phyloP scores from a whole-genome alignment of 2,888 invertebrate genomes.

The Habroteleia sp. region DNA sequence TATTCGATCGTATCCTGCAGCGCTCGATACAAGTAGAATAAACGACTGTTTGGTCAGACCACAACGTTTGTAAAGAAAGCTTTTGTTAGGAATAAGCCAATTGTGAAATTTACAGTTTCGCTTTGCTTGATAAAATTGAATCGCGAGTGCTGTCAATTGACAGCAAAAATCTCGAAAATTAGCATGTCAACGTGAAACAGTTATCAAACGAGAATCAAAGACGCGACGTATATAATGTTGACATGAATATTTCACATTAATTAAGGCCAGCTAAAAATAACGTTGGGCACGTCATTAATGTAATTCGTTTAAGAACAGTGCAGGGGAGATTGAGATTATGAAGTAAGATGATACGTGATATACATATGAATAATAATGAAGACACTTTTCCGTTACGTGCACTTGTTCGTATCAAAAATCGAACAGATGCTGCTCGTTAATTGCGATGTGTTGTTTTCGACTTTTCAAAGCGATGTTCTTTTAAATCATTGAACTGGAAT shows the following conservation, averaged over 20 bases:
- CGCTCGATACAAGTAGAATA: conserved; percentile 1
- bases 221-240: conserved; percentile 30
- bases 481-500: too few species aligned
- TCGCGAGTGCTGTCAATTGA: too few species aligned
- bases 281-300: conserved; percentile 33
- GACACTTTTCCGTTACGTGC: not conserved
- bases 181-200: not conserved
- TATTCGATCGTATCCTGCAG: too few species aligned
- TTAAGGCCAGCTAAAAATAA: conserved; percentile 53
- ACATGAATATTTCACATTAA: conserved; percentile 51
- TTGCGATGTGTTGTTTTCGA: too few species aligned
- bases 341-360: conserved; percentile 44
- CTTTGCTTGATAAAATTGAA: too few species aligned
- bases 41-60: not conserved
- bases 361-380: conserved; percentile 36
- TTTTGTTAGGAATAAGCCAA: too few species aligned
- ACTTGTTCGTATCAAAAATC: conserved; percentile 11
- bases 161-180: conserved; percentile 5
- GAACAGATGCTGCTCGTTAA: too few species aligned
- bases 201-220: conserved; percentile 20
- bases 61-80: too few species aligned
- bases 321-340: conserved; percentile 36
- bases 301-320: conserved; percentile 30
- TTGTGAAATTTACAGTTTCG: too few species aligned
- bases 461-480: too few species aligned